Percentiles rank a stretch among this genome's conserved stretches.
phyloP scores from a whole-genome alignment of 2,888 invertebrate genomes.

The Xylocampa areola region DNA sequence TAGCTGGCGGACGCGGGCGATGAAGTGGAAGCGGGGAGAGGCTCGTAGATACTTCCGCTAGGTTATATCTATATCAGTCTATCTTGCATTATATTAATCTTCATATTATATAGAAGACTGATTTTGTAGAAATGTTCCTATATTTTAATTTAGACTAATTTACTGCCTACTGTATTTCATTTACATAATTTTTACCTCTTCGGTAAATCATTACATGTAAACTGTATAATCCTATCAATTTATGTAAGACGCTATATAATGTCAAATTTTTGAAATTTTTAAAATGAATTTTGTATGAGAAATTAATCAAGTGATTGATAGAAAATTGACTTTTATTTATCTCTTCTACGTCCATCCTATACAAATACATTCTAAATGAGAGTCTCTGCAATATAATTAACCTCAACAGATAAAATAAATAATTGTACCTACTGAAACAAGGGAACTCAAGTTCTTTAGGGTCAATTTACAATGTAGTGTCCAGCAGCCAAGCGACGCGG shows the following conservation, averaged over 20 bases:
- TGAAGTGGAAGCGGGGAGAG: constrained; percentile 1
- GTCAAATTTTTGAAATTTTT: constrained; percentile 89
- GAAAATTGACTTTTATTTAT: constrained; percentile 77
- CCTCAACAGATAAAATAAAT: too few relatives aligned
- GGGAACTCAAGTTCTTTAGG: too few relatives aligned
- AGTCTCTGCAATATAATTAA: too few relatives aligned
- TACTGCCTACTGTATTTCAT: constrained; percentile 85
- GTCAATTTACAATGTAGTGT: too few relatives aligned
- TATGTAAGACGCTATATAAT: constrained; percentile 89
- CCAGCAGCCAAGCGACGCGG: too few relatives aligned
- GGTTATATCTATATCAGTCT: constrained; percentile 39
- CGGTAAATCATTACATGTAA: constrained; percentile 85
- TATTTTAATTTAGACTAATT: constrained; percentile 89
- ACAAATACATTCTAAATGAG: background rate
- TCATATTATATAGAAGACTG: constrained; percentile 88
- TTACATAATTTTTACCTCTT: constrained; percentile 84
- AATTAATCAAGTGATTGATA: constrained; percentile 89
- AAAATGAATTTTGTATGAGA: constrained; percentile 89
- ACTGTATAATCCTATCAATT: constrained; percentile 87
- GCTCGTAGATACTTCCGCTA: constrained; percentile 42
- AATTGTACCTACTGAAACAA: too few relatives aligned
- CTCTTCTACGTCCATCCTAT: constrained; percentile 21
- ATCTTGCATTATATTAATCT: constrained; percentile 84
- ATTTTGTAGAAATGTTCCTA: constrained; percentile 87
- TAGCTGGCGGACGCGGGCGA: constrained; percentile 3